Evolutionary conservation across 2,888 invertebrate species (phyloP), one percentile per base, ranked within the genome.

Genomic region (Xestia c-nigrum): DNA sequence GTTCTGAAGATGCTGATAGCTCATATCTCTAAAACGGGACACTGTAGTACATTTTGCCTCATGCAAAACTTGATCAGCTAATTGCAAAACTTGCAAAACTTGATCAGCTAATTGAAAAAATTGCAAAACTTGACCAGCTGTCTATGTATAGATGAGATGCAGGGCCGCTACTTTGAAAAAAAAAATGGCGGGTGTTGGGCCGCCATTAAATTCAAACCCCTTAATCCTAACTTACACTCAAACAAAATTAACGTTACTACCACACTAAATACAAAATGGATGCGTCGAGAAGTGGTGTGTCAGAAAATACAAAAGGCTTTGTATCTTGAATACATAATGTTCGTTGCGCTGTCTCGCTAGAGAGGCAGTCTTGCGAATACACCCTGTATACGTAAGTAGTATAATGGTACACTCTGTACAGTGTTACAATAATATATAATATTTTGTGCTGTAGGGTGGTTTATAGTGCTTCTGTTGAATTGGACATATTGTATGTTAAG

Each of bases 251-350:
- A 83, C 24, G 50, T 21, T 67, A 78, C 59, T 66, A 50, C 55
- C 64, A 66, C 61, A 52, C 43, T 52, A 83, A 75, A 71, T 61
- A 81, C 74, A 76, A 78, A 66, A 73, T 66, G 70, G 69, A 74
- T 78, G 72, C 78, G 81, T 70, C 50, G 50, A 67, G 83, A 83
- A 85, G 85, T 82, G 76, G 72, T 74, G 69, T 73, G 70, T 82
- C 85, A 59, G 83, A 71, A 61, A 82, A 78, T 76, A 86, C 78
- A 87, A 88, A 80, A 76, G 82, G 80, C 80, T 81, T 84, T 84
- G 77, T 84, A 67, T 69, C 75, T 81, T 74, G 83, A 86, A 88
- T 86, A 78, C 84, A 81, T 81, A 80, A 87, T 85, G 57, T 74
- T 79, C 65, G 74, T 76, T 77, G 75, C 80, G 76, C 57, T 63